A percentile compares a stretch with the other conserved stretches of the same genome.
phyloP scores from a whole-genome alignment of 2,113 vertebrate genomes.

The Toxostoma redivivum region DNA sequence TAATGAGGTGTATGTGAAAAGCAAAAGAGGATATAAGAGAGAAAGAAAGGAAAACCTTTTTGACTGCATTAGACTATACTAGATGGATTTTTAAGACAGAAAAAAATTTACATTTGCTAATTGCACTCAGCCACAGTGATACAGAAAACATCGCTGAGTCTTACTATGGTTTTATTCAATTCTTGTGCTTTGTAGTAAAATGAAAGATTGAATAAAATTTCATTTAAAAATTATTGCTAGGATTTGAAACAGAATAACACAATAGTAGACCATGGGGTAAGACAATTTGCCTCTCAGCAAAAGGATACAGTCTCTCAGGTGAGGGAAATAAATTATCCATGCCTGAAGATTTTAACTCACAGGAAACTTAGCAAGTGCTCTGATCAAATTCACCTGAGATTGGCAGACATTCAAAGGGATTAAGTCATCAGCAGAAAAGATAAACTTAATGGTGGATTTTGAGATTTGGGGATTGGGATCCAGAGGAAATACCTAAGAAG shows the following conservation, averaged over 20 bases:
- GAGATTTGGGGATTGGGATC: background rate
- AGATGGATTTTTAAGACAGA: background rate
- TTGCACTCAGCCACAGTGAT: background rate
- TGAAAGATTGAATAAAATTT: background rate
- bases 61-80: background rate
- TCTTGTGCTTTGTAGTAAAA: background rate
- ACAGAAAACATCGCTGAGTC: background rate
- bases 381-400: background rate
- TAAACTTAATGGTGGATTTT: background rate
- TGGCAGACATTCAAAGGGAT: background rate
- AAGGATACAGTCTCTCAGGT: background rate
- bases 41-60: background rate
- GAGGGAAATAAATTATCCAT: background rate
- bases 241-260: background rate
- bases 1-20: background rate
- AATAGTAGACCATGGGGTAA: background rate
- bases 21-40: background rate
- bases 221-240: background rate
- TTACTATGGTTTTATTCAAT: background rate
- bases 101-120: background rate
- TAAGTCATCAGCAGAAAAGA: background rate
- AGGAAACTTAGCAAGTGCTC: background rate
- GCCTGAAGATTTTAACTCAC: background rate
- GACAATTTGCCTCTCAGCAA: background rate
- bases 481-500: background rate